phyloP scores from a whole-genome alignment of 2,888 invertebrate genomes.

The Girardia tigrina region DNA sequence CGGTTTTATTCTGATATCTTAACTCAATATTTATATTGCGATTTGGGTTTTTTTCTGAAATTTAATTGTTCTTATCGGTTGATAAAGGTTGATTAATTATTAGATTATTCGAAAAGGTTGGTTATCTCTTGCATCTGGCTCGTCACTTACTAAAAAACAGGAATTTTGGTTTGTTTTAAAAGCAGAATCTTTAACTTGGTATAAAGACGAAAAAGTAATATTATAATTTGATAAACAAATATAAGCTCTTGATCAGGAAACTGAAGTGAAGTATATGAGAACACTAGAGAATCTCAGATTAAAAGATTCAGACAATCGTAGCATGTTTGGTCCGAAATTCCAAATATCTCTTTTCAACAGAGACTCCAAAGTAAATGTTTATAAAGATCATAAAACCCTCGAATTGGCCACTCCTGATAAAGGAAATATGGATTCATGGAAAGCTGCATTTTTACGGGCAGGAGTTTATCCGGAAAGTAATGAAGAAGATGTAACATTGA shows the following conservation, averaged over 20 bases:
- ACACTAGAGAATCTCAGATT: slow-evolving; percentile 89
- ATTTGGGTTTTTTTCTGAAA: too few relatives aligned
- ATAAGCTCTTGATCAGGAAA: slow-evolving; percentile 57
- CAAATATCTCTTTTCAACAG: slow-evolving; percentile 96
- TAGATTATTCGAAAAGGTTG: slow-evolving; percentile 96
- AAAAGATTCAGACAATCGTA: slow-evolving; percentile 76
- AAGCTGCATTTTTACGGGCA: slow-evolving; percentile 92
- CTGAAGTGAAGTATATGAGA: slow-evolving; percentile 98
- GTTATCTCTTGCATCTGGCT: slow-evolving; percentile 96
- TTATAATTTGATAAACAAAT: not conserved
- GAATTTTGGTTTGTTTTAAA: slow-evolving; percentile 99
- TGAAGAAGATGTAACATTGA: not conserved
- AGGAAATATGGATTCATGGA: slow-evolving; percentile 97
- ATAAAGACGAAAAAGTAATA: slow-evolving; percentile 90
- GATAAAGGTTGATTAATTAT: too few relatives aligned
- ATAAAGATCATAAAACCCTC: slow-evolving; percentile 88
- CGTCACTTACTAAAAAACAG: slow-evolving; percentile 54
- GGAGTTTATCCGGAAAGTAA: slow-evolving; percentile 85
- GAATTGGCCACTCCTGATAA: slow-evolving; percentile 92
- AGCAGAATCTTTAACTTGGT: slow-evolving; percentile 95
- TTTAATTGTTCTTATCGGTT: too few relatives aligned
- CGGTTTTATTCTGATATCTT: slow-evolving; percentile 98
- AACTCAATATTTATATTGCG: too few relatives aligned
- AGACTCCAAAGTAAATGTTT: slow-evolving; percentile 64
- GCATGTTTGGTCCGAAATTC: slow-evolving; percentile 83